Evolutionary conservation across 2,797 vertebrate genomes (phyloP).

Genomic region (Champsocephalus esox): DNA sequence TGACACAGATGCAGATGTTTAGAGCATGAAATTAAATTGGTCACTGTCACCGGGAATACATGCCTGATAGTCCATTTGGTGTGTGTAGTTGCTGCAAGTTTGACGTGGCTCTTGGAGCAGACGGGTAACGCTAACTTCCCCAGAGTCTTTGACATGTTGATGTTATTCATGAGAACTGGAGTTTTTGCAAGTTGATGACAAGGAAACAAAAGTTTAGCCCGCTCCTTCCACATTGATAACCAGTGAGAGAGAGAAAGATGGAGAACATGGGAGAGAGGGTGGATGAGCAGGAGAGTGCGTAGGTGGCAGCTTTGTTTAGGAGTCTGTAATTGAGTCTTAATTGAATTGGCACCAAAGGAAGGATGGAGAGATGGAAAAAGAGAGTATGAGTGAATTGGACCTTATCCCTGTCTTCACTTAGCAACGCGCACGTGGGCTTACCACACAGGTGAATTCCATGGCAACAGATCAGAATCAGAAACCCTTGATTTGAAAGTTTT

Average conservation of each 20-base stretch:
- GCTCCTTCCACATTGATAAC: slow-evolving; percentile 39
- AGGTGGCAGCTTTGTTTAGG: slow-evolving; percentile 78
- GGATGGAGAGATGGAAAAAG: slow-evolving; percentile 56
- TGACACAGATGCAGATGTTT: slow-evolving; percentile 84
- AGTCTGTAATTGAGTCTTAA: slow-evolving; percentile 88
- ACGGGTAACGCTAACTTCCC: slow-evolving; percentile 41
- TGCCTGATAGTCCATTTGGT: slow-evolving; percentile 45
- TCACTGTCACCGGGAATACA: slow-evolving; percentile 69
- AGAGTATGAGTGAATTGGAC: slow-evolving; percentile 59
- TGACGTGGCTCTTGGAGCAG: slow-evolving; percentile 36
- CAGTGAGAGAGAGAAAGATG: slow-evolving; percentile 3
- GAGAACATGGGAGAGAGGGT: slow-evolving; percentile 17
- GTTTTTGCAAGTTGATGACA: slow-evolving; percentile 50
- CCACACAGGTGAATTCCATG: slow-evolving; percentile 57
- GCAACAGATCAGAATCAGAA: slow-evolving; percentile 64
- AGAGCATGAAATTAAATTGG: slow-evolving; percentile 84
- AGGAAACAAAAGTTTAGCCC: slow-evolving; percentile 64
- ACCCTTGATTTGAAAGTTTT: slow-evolving; percentile 68
- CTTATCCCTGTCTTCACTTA: slow-evolving; percentile 70
- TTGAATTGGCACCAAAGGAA: slow-evolving; percentile 84
- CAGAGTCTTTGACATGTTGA: slow-evolving; percentile 51
- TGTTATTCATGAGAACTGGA: slow-evolving; percentile 59
- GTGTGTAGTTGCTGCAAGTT: slow-evolving; percentile 25
- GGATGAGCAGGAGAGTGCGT: slow-evolving; percentile 38
- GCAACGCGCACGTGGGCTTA: slow-evolving; percentile 52